Base-by-base conservation (phyloP, 2,113 vertebrate genomes). In the Neomonachus schauinslandi region DNA sequence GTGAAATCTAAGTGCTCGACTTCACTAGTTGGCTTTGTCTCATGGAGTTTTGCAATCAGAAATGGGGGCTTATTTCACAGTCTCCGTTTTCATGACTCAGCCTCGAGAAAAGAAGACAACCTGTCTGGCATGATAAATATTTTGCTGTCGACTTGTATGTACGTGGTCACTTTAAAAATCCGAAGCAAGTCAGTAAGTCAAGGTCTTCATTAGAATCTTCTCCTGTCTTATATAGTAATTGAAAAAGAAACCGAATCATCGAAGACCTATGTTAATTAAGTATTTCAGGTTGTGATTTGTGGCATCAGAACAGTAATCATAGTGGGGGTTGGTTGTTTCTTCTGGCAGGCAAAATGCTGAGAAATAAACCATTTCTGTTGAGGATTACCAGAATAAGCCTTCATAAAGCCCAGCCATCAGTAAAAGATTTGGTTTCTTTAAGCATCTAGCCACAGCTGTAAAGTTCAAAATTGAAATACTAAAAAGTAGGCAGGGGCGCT, bases 311-410 rank as follows among this genome's bases (percentile, higher is more conserved):
- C 2, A 18, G 4, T 84, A 95, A 67, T 86, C 49, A 4, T n/a
- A 36, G 51, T 14, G 28, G 36, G 28, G 11, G 16, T 31, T 87
- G 18, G 16, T 39, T 59, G 26, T 67, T 81, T 91, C 33, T 71
- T 63, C 46, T 3, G 69, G 24, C 24, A 88, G 19, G 14, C 10
- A 95, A 31, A 93, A 63, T 92, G 18, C 53, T 84, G 21, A 36
- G 49, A 95, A 93, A 95, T 80, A 76, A 87, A 83, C 74, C 74
- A 87, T 74, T 96, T 91, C 39, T 77, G 5, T 89, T 69, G 39
- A 76, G 14, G 13, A 83, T 53, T 84, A 33, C 79, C 76, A 93
- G n/a, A 98, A 36, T 79, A 51, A 76, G 24, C 11, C 36, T 94
- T 36, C 21, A 59, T 92, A 77, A 86, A 94, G 28, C 13, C n/a